phyloP scores from a whole-genome alignment of 1,140 invertebrate genomes.

The Papilio glaucus region DNA sequence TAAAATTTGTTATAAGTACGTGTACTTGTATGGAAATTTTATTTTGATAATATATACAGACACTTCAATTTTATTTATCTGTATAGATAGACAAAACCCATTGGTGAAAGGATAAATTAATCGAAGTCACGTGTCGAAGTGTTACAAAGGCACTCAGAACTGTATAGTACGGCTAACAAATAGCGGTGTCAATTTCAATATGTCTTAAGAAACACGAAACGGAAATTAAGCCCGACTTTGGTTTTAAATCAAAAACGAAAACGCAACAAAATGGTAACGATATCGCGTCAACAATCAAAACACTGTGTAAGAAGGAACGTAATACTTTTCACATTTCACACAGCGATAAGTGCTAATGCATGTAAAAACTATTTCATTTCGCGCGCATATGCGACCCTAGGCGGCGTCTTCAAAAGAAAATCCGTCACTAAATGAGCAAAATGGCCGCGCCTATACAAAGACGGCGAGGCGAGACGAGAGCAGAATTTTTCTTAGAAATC shows the following conservation, averaged over 20 bases:
- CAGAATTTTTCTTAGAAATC: slow-evolving; percentile 31
- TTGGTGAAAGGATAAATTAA: slow-evolving; percentile 24
- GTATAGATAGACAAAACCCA: not conserved
- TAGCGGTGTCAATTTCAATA: slow-evolving; percentile 7
- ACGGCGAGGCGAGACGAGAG: slow-evolving; percentile 29
- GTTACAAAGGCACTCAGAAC: slow-evolving; percentile 18
- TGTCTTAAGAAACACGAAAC: slow-evolving; percentile 3
- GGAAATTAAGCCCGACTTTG: not conserved
- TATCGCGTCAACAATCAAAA: not conserved
- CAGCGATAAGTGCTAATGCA: slow-evolving; percentile 25
- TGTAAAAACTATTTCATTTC: slow-evolving; percentile 36
- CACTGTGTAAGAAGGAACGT: slow-evolving; percentile 5
- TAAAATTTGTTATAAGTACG: too few species aligned
- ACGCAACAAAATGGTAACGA: slow-evolving; percentile 1
- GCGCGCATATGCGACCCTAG: slow-evolving; percentile 12
- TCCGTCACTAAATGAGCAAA: slow-evolving; percentile 38
- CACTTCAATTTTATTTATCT: too few species aligned
- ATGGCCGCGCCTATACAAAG: slow-evolving; percentile 32
- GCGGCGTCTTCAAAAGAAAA: slow-evolving; percentile 35
- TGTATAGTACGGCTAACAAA: not conserved
- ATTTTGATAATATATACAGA: too few species aligned
- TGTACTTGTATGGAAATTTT: too few species aligned
- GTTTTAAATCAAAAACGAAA: slow-evolving; percentile 15
- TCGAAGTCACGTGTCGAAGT: slow-evolving; percentile 14
- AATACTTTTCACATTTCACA: slow-evolving; percentile 24